A percentile compares a stretch with the other conserved stretches of the same genome.
Conservation (phyloP, 1,140 invertebrate species). For the Ylistrum balloti region DNA sequence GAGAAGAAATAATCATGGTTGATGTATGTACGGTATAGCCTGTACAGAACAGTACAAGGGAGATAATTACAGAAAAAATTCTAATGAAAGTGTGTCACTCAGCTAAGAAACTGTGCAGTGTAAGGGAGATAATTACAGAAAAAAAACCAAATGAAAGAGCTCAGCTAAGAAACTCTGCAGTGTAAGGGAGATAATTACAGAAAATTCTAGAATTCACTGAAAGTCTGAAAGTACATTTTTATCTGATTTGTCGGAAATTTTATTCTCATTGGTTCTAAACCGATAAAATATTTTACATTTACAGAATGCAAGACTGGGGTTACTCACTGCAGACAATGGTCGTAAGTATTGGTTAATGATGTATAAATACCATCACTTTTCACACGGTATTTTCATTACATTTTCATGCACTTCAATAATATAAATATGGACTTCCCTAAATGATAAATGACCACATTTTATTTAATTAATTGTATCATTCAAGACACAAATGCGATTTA, state of each 20-base stretch:
- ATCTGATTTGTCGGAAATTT: background rate
- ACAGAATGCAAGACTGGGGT: constrained; percentile 1
- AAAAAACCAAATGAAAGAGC: background rate
- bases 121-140: constrained; percentile 15
- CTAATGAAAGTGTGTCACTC: background rate
- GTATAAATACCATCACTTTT: too few species aligned
- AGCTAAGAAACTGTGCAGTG: background rate
- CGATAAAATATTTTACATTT: background rate
- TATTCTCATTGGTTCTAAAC: background rate
- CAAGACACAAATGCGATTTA: too few species aligned
- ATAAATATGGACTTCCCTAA: too few species aligned
- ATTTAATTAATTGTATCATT: too few species aligned
- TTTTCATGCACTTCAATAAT: too few species aligned
- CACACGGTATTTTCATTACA: too few species aligned
- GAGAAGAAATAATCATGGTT: too few species aligned
- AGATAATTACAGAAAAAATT: background rate
- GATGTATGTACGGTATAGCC: background rate
- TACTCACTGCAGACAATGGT: background rate
- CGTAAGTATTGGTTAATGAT: background rate
- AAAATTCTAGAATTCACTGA: too few species aligned
- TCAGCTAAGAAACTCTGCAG: too few species aligned
- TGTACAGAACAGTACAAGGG: background rate
- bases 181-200: too few species aligned
- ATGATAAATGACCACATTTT: too few species aligned
- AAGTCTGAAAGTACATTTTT: background rate